A percentile compares a stretch with the other conserved stretches of the same genome.
phyloP scores from a whole-genome alignment of 2,888 invertebrate genomes.

The Trissolcus japonicus region DNA sequence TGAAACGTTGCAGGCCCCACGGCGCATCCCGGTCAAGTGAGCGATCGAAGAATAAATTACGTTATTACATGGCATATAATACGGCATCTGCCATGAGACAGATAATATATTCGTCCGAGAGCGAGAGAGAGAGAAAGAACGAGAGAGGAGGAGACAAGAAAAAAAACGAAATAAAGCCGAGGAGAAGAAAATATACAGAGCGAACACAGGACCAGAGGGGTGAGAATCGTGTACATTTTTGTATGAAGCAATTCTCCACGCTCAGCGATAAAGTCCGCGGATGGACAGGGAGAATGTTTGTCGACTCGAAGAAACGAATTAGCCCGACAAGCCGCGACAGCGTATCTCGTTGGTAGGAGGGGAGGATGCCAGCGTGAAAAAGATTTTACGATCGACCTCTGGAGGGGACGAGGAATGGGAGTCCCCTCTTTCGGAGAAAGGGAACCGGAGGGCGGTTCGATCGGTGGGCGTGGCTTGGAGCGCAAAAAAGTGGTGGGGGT shows the following conservation, averaged over 20 bases:
- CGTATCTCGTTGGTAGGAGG: constrained; percentile 20
- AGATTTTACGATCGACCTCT: constrained; percentile 21
- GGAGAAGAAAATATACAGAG: constrained; percentile 46
- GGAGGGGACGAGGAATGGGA: constrained; percentile 49
- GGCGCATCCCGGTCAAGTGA: constrained; percentile 56
- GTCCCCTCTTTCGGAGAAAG: constrained; percentile 12
- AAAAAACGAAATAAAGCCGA: constrained; percentile 29
- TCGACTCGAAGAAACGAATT: constrained; percentile 70
- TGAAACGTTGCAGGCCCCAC: constrained; percentile 36
- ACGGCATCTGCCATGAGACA: constrained; percentile 60
- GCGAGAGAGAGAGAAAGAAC: not conserved
- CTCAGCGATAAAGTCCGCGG: constrained; percentile 64
- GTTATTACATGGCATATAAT: constrained; percentile 60
- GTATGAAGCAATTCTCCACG: constrained; percentile 72
- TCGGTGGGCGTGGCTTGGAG: not conserved
- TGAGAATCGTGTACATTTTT: constrained; percentile 69
- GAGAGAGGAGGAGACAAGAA: constrained; percentile 49
- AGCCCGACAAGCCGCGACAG: constrained; percentile 59
- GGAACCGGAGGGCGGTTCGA: constrained; percentile 23
- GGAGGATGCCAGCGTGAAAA: constrained; percentile 46
- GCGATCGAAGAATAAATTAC: constrained; percentile 67
- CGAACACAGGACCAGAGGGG: constrained; percentile 21
- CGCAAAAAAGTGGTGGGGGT: not conserved
- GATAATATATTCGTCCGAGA: constrained; percentile 70
- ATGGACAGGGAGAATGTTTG: constrained; percentile 60